Percentiles rank a stretch among this genome's conserved stretches.
Evolutionary conservation across 1,140 invertebrate genomes (phyloP).

Genomic region (Lepidurus arcticus): DNA sequence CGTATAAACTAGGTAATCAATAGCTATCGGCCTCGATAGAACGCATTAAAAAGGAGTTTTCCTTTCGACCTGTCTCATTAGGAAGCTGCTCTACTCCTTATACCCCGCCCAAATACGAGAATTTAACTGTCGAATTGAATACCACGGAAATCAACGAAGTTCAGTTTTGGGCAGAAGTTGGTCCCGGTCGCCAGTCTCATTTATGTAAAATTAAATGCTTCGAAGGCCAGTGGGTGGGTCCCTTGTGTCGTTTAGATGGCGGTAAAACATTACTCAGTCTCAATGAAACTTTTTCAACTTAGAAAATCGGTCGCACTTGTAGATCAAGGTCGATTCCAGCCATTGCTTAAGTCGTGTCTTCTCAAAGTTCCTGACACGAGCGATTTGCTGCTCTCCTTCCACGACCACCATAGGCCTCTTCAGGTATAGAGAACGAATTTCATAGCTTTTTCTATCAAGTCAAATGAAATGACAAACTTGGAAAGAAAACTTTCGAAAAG

Average conservation of each 20-base stretch:
- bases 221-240: conserved; percentile 71
- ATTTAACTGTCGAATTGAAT: background rate
- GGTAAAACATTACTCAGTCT: conserved; percentile 41
- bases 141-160: conserved; percentile 40
- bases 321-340: conserved; percentile 52
- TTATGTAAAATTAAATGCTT: conserved; percentile 75
- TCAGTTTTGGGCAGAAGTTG: conserved; percentile 60
- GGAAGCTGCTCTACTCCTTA: conserved; percentile 6
- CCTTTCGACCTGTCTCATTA: background rate
- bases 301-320: background rate
- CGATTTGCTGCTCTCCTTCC: conserved; percentile 49
- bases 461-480: background rate
- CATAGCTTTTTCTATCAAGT: background rate
- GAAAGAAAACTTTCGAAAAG: background rate
- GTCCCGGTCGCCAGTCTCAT: conserved; percentile 57
- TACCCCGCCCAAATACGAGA: background rate
- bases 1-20: no score
- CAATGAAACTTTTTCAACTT: conserved; percentile 10
- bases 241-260: conserved; percentile 55
- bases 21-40: no score
- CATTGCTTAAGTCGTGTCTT: conserved; percentile 54
- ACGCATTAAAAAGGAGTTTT: background rate
- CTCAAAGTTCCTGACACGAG: conserved; percentile 51
- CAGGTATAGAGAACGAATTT: background rate
- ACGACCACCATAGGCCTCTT: conserved; percentile 29